Percentiles rank a stretch among this genome's conserved stretches.
phyloP scores from a whole-genome alignment of 2,113 vertebrate genomes.

The Leptobrachium leishanense region DNA sequence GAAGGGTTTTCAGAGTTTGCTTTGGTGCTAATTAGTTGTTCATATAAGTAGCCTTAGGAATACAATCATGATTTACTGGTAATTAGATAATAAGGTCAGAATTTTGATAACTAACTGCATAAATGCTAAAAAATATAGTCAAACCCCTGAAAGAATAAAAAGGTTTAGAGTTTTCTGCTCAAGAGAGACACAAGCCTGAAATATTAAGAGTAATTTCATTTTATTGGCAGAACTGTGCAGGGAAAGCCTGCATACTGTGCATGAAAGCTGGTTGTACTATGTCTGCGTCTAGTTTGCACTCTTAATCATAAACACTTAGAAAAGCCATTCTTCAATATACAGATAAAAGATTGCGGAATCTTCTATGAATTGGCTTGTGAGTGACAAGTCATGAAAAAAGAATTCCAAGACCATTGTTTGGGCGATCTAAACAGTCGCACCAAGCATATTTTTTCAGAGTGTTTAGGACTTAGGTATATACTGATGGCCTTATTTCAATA shows the following conservation, averaged over 20 bases:
- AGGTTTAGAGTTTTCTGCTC: conserved; percentile 18
- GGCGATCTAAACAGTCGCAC: too few relatives aligned
- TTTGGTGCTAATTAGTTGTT: neutral
- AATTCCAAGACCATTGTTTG: too few relatives aligned
- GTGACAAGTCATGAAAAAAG: too few relatives aligned
- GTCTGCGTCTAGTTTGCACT: conserved; percentile 42
- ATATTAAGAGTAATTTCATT: conserved; percentile 48
- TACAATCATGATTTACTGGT: neutral
- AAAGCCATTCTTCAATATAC: conserved; percentile 24
- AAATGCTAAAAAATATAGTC: neutral
- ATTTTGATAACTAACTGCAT: neutral
- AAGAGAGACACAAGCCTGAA: conserved; percentile 35
- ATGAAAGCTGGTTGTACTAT: conserved; percentile 34
- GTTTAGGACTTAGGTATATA: too few relatives aligned
- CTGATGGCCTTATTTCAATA: too few relatives aligned
- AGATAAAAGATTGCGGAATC: conserved; percentile 21
- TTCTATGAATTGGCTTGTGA: neutral
- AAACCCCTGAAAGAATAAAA: conserved; percentile 9
- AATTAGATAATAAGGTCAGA: conserved; percentile 8
- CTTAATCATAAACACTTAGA: conserved; percentile 29
- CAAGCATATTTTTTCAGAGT: too few relatives aligned
- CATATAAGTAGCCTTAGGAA: neutral
- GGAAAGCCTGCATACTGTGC: conserved; percentile 32
- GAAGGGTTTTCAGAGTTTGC: neutral
- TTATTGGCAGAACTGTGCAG: conserved; percentile 43